Percentiles rank a stretch among this genome's conserved stretches.
phyloP scores from a whole-genome alignment of 2,888 invertebrate species.

The Phytoseiulus persimilis region DNA sequence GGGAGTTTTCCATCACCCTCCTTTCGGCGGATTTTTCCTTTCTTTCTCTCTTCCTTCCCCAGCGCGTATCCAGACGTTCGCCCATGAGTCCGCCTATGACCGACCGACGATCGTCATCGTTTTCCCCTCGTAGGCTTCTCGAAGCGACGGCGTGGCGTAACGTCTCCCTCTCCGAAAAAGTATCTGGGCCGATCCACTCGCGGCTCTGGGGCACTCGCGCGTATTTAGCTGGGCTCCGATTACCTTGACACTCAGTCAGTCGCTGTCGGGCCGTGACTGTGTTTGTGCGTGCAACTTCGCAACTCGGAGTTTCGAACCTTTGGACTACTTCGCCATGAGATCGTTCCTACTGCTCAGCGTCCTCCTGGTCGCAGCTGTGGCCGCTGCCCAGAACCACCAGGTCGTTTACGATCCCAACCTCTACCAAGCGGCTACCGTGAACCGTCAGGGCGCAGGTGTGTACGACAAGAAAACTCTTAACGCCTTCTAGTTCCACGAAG shows the following conservation, averaged over 20 bases:
- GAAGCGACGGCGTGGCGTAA: background rate
- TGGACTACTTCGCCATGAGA: background rate
- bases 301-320: background rate
- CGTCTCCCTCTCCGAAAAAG: background rate
- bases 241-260: constrained; percentile 37
- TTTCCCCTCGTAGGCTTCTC: background rate
- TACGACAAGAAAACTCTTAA: background rate
- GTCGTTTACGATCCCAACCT: constrained; percentile 34
- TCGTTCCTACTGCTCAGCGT: background rate
- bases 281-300: background rate
- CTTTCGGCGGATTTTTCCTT: background rate
- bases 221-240: constrained; percentile 22
- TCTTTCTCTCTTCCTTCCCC: background rate
- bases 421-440: constrained; percentile 33
- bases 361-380: constrained; percentile 18
- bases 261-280: background rate
- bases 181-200: background rate
- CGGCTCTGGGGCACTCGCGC: constrained; percentile 5
- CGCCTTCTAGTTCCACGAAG: background rate
- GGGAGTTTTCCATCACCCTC: background rate
- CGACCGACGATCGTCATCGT: background rate
- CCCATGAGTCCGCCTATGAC: background rate
- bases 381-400: constrained; percentile 31
- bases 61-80: background rate
- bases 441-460: constrained; percentile 29